Evolutionary conservation across 1,140 invertebrate genomes (phyloP), one percentile per base, ranked within the genome.

Genomic region (fruit fly (Drosophila melanogaster)): DNA sequence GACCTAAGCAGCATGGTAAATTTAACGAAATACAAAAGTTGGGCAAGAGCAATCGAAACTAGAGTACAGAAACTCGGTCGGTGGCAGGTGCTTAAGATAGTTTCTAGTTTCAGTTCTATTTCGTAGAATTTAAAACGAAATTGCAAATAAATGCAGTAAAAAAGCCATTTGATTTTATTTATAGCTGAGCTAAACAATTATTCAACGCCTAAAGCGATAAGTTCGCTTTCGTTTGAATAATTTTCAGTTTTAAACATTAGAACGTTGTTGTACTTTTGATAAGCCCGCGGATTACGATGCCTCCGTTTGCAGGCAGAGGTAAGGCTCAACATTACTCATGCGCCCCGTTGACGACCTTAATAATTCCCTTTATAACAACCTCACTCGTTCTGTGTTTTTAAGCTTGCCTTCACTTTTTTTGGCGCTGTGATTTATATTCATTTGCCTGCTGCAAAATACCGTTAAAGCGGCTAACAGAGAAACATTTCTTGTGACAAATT

Each of bases 401-500:
- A 49, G 37, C 56, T 24, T 54, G 46, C 46, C 38, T 55, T 44
- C 12, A 26, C 37, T 44, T 30, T 35, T 19, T 61, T 40, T 17
- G 60, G 50, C 26, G 41, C 47, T 46, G 54, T 79, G 76, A 86
- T 86, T 81, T 87, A 79, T 81, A 61, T 83, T 76, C 79, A 83
- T 83, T 87, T 86, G 64, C 57, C 51, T 58, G 58, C 56, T 35
- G 38, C 55, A 79, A 86, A 87, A 87, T 69, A 81, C 56, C 81
- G 74, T 81, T 86, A 86, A 85, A 85, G 56, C 64, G 71, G 81
- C 65, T 60, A 72, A 65, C 51, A 75, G 40, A 85, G 59, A 59
- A 80, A 64, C 73, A 79, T 87, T 78, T 71, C 79, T 78, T 79
- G 70, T 61, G 55, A 64, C 57, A 71, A 81, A 86, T 86, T 79